Evolutionary conservation across 30 jellyfish, hydroid and myxozoan species (phyloP), one percentile per base, ranked within the genome.

Genomic region (Rhopilema esculentum): DNA sequence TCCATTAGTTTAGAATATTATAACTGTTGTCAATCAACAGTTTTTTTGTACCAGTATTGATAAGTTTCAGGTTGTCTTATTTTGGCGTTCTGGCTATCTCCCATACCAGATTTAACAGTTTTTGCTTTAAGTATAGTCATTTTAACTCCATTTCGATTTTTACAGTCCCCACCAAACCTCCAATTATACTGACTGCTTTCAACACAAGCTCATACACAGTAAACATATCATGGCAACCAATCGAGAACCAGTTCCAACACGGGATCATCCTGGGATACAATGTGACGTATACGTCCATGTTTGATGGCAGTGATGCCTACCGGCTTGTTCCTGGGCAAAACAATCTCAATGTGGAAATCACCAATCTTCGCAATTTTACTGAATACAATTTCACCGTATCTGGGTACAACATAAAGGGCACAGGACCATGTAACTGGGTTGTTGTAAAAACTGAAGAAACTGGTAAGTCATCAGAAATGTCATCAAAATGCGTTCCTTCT

Each of bases 171-270:
- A 79, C 89, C 8, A 25, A 51, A 28, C 29, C 69, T 17, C 89
- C 89, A 4, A 29, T 61, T 15, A 79, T 57, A 22, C 7, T 79
- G 51, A 29, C 15, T 1, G 89, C 80, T 27, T 1, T 32, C 61
- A 79, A 79, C 30, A 62, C 89, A 49, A 79, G 89, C 28, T 79
- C 89, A 0, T 79, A 79, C 80, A 79, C 80, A 49, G 63, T 79
- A 69, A 20, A 79, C 12, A 2, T 79, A 21, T 30, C 80, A 62
- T 79, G 89, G 89, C 49, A 79, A 23, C 80, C 80, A 18, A 61
- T 79, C 26, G 61, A 62, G 28, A 21, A 49, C 27, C 80, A 79
- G 21, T 79, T 20, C 72, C 26, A 70, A 28, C 89, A 79, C 63
- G 89, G 89, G 19, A 29, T 79, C 7, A 79, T 79, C 0, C 70